Percentiles rank a stretch among this genome's conserved stretches.
Evolutionary conservation across 2,888 invertebrate species (phyloP).

Genomic region (Carterocephalus palaemon): DNA sequence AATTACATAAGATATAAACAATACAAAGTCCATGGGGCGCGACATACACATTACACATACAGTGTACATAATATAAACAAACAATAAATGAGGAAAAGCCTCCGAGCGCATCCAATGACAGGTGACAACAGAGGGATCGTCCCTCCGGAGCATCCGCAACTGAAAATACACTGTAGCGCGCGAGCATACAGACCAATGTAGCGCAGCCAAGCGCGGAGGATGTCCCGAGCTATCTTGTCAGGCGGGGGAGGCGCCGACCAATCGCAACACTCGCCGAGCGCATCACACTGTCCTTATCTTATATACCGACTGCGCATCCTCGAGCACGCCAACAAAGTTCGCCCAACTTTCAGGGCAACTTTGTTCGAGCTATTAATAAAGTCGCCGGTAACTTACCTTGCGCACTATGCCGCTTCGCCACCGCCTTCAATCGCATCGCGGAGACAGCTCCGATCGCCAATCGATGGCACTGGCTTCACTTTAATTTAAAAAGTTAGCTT

Average conservation of each 20-base stretch:
- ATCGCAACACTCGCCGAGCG: slow-evolving; percentile 57
- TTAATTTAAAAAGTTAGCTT: slow-evolving; percentile 46
- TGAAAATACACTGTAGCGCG: slow-evolving; percentile 41
- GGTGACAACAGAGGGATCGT: slow-evolving; percentile 71
- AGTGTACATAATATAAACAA: slow-evolving; percentile 41
- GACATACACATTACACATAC: slow-evolving; percentile 28
- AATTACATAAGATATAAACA: background rate
- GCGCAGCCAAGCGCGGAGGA: slow-evolving; percentile 51
- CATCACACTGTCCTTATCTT: slow-evolving; percentile 69
- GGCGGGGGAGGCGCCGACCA: slow-evolving; percentile 73
- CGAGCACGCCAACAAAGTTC: slow-evolving; percentile 23
- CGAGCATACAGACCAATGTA: slow-evolving; percentile 35
- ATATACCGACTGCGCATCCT: slow-evolving; percentile 65
- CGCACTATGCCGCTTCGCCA: slow-evolving; percentile 83
- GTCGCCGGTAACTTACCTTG: slow-evolving; percentile 76
- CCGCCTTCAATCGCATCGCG: slow-evolving; percentile 85
- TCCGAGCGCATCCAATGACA: slow-evolving; percentile 74
- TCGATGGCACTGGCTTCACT: slow-evolving; percentile 52
- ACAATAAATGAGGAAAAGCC: slow-evolving; percentile 70
- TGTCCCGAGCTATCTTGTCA: slow-evolving; percentile 76
- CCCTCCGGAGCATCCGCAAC: slow-evolving; percentile 51
- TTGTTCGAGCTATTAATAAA: slow-evolving; percentile 6
- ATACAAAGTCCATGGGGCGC: slow-evolving; percentile 8
- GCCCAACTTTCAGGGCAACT: slow-evolving; percentile 11
- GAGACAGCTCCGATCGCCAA: slow-evolving; percentile 44